phyloP scores from a whole-genome alignment of 2,113 vertebrate genomes.

The Calidris pugnax region DNA sequence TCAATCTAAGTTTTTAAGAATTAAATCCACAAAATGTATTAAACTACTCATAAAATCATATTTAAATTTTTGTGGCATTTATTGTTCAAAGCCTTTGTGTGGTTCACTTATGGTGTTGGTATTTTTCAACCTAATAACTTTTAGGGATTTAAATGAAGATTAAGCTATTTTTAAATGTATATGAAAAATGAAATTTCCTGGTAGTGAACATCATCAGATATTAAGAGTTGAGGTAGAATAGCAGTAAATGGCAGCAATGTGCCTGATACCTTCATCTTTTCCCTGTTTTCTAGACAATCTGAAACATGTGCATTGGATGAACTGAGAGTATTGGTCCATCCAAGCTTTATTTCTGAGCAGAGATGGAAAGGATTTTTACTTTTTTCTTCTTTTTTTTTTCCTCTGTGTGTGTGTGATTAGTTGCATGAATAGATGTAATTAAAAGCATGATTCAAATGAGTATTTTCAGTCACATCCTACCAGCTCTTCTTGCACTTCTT shows the following conservation, averaged over 20 bases:
- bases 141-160: background rate
- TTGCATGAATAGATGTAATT: background rate
- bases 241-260: background rate
- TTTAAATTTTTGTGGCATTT: background rate
- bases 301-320: background rate
- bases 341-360: background rate
- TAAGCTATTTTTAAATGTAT: background rate
- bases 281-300: background rate
- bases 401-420: background rate
- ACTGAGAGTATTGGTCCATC: background rate
- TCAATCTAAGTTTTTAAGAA: background rate
- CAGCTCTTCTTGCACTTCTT: background rate
- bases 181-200: background rate
- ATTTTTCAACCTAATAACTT: background rate
- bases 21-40: background rate
- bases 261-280: background rate
- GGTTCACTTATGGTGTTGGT: background rate
- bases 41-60: background rate
- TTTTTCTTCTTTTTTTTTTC: background rate
- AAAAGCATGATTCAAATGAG: background rate
- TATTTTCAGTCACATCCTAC: background rate
- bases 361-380: background rate
- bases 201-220: background rate
- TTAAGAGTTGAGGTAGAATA: background rate
- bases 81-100: background rate